A percentile compares a stretch with the other conserved stretches of the same genome.
phyloP scores from a whole-genome alignment of 2,113 vertebrate species.

The Enhydra lutris region DNA sequence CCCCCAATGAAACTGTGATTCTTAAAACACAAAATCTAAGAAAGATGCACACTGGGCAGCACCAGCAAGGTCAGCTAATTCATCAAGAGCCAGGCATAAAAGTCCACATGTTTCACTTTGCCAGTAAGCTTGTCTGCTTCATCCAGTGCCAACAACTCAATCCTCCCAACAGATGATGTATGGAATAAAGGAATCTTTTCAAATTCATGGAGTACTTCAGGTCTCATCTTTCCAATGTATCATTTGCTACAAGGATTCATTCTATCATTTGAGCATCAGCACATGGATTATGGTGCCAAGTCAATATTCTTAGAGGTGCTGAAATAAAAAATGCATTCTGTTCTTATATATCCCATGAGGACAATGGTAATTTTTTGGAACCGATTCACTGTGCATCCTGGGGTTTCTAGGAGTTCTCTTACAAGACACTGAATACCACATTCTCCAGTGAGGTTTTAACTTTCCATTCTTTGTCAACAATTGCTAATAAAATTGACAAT shows the following conservation, averaged over 20 bases:
- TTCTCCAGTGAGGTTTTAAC: constrained; percentile 48
- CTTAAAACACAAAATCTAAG: constrained; percentile 47
- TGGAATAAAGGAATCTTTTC: constrained; percentile 63
- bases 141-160: constrained; percentile 53
- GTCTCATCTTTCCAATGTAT: constrained; percentile 63
- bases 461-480: constrained; percentile 48
- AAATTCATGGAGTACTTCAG: constrained; percentile 47
- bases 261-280: constrained; percentile 61
- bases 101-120: constrained; percentile 31
- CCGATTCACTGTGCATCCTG: neutral
- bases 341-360: neutral
- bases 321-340: constrained; percentile 32
- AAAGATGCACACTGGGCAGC: neutral
- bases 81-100: constrained; percentile 47
- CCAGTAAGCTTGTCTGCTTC: constrained; percentile 35
- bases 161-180: constrained; percentile 32
- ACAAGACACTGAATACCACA: constrained; percentile 16
- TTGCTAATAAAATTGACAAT: constrained; percentile 42
- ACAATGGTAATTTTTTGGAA: constrained; percentile 31
- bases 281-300: constrained; percentile 52
- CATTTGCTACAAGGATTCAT: constrained; percentile 49
- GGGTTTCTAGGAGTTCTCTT: constrained; percentile 34
- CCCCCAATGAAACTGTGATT: constrained; percentile 7
- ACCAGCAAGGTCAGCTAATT: constrained; percentile 49
- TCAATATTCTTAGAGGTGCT: constrained; percentile 30